Base-by-base conservation (phyloP, 2,113 vertebrate species). In the Eulacestoma nigropectus region DNA sequence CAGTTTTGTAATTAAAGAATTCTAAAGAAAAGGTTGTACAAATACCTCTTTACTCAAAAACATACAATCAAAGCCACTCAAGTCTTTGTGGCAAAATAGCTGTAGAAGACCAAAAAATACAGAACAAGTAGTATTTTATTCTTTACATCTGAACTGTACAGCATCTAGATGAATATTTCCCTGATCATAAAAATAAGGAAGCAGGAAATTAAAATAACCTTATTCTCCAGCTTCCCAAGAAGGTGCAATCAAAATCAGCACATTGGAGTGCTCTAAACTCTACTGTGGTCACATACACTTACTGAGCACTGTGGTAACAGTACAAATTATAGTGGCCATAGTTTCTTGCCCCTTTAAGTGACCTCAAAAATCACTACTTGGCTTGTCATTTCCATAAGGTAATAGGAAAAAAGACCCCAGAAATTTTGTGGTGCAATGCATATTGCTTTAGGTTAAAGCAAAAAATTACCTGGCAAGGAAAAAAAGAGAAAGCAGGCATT, bases 381-480 rank as follows among this genome's bases (percentile, higher is more conserved):
- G 52, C 25, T 78, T 88, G 21, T 33, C 47, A 62, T 84, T 84
- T 88, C 33, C 26, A 2, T 42, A 76, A 76, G 21, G 1, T 8
- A 1, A 46, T 6, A 89, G 37, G 27, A 80, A 94, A 87, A 87
- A 85, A 68, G 56, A 93, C 52, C 62, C 68, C 44, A 46, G 77
- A 68, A 72, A 25, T 62, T 52, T 9, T 37, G 39, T 11, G 35
- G 63, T 76, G 32, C 33, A 70, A 57, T 17, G 64, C 21, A 79
- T 79, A 46, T 16, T 68, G 87, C 90, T 93, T 69, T 77, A 70
- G 26, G 55, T 83, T 79, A 93, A 80, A 93, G 67, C 8, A 89
- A 94, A 91, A 91, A 93, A 93, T 55, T 47, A 93, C 78, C 75
- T 97, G 96, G 95, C 95, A 95, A 77, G 19, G 27, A 59, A 85